Conservation (phyloP, 2,797 vertebrate species). For the Sebastes hubbsi region DNA sequence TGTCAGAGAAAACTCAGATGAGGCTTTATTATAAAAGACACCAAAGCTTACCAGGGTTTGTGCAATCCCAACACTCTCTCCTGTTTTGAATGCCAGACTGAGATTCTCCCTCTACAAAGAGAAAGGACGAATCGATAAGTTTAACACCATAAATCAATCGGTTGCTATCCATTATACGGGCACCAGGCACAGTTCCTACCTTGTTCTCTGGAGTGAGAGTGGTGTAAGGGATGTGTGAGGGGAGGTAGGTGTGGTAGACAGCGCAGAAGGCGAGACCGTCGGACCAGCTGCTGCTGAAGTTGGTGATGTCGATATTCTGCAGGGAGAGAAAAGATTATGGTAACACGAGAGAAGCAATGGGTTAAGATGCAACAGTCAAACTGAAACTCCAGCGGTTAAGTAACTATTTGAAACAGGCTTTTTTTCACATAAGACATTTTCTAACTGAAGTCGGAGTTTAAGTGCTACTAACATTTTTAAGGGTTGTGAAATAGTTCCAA, state of each 20-base stretch:
- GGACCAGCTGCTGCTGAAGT: constrained; percentile 90
- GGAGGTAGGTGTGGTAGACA: constrained; percentile 88
- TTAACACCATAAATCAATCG: not conserved
- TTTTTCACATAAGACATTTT: too few species aligned
- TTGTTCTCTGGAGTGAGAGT: constrained; percentile 81
- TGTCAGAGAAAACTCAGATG: not conserved
- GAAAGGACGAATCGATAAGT: not conserved
- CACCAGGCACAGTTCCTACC: constrained; percentile 61
- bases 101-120: constrained; percentile 82
- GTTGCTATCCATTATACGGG: not conserved
- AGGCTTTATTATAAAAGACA: not conserved
- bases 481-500: too few species aligned
- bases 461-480: fast-evolving
- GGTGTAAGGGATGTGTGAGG: constrained; percentile 82
- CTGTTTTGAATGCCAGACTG: constrained; percentile 84
- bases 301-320: constrained; percentile 89
- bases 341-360: not conserved
- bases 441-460: too few species aligned
- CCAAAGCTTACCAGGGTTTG: constrained; percentile 77
- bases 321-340: not conserved
- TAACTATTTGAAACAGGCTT: too few species aligned
- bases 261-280: constrained; percentile 88
- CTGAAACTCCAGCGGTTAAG: not conserved
- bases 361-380: not conserved
- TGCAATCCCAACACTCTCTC: constrained; percentile 80